Evolutionary conservation across 2,797 vertebrate genomes (phyloP).

Genomic region (Dipus sagitta): DNA sequence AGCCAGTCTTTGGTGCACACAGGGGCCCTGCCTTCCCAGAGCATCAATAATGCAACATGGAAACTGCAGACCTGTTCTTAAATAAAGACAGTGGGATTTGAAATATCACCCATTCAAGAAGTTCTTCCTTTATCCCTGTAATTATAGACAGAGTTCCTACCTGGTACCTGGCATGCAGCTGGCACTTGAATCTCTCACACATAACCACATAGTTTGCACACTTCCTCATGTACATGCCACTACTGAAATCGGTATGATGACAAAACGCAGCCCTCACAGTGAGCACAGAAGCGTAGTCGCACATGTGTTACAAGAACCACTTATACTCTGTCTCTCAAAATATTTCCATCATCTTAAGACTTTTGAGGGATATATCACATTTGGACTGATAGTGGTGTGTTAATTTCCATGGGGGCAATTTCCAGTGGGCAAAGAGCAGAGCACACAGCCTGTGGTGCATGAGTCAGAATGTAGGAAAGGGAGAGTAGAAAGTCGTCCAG

Average conservation of each 20-base stretch:
- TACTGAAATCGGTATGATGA: not conserved
- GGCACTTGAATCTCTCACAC: not conserved
- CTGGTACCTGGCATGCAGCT: not conserved
- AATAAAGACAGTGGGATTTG: not conserved
- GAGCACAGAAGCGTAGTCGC: not conserved
- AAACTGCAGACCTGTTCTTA: not conserved
- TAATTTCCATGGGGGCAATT: not conserved
- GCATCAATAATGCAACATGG: constrained; percentile 58
- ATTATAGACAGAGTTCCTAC: not conserved
- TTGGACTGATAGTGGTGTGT: not conserved
- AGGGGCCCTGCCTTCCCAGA: not conserved
- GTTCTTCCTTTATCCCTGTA: not conserved
- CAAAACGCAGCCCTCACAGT: not conserved
- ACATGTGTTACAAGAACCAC: not conserved
- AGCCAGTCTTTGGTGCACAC: not conserved
- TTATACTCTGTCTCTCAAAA: not conserved
- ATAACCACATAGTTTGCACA: not conserved
- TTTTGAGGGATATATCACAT: not conserved
- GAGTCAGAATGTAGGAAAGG: not conserved
- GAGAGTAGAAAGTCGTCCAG: not conserved
- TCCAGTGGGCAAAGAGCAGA: not conserved
- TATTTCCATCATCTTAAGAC: not conserved
- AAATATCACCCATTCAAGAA: not conserved
- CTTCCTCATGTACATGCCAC: not conserved
- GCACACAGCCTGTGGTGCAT: not conserved